Evolutionary conservation across 2,888 invertebrate genomes (phyloP).

Genomic region (Pseudococcus jackbeardsleyi): DNA sequence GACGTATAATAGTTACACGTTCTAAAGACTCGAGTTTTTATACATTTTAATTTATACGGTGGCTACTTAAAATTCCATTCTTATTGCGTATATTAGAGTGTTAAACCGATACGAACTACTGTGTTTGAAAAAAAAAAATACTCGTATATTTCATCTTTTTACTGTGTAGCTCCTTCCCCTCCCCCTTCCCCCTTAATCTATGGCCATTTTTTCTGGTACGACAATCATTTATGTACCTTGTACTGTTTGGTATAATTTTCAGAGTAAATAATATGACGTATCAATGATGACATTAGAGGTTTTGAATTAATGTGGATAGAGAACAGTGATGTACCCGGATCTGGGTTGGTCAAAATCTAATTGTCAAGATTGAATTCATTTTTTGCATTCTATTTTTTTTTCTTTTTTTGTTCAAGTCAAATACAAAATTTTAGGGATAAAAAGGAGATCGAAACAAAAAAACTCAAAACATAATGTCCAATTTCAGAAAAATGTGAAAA

Average conservation of each 20-base stretch:
- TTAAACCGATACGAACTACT: neutral
- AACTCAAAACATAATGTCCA: too few species aligned
- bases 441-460: too few species aligned
- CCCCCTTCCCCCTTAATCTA: neutral
- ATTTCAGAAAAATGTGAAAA: too few species aligned
- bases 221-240: neutral
- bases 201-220: neutral
- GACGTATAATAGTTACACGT: neutral
- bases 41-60: slow-evolving; percentile 46
- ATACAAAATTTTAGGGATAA: too few species aligned
- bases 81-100: slow-evolving; percentile 9
- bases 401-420: too few species aligned
- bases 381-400: too few species aligned
- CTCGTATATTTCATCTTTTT: neutral
- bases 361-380: too few species aligned
- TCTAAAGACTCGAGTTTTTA: neutral
- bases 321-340: too few species aligned
- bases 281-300: too few species aligned
- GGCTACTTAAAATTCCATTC: slow-evolving; percentile 51
- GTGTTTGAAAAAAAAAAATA: neutral
- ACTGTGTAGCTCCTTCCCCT: neutral
- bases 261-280: too few species aligned
- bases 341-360: too few species aligned
- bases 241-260: neutral
- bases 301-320: too few species aligned